phyloP scores from a whole-genome alignment of 1,140 invertebrate genomes.

The Megalonaias nervosa region DNA sequence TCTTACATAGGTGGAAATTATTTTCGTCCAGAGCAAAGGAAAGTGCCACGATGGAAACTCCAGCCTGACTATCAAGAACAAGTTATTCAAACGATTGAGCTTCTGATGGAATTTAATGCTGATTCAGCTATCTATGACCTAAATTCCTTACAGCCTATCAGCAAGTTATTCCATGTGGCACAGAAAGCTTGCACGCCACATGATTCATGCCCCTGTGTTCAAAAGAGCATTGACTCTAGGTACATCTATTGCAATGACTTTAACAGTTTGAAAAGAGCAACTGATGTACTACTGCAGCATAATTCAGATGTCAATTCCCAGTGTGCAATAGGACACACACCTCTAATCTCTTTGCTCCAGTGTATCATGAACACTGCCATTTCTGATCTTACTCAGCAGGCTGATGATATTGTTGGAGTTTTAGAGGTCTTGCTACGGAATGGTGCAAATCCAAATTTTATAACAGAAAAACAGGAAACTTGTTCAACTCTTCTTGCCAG shows the following conservation, averaged over 20 bases:
- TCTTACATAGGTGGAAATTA: conserved; percentile 60
- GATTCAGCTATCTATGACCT: conserved; percentile 56
- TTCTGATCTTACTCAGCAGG: conserved; percentile 39
- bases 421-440: conserved; percentile 49
- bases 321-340: conserved; percentile 60
- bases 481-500: conserved; percentile 51
- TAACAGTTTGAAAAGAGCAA: conserved; percentile 40
- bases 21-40: conserved; percentile 40
- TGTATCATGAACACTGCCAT: conserved; percentile 57
- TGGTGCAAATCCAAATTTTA: conserved; percentile 60
- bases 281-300: conserved; percentile 53
- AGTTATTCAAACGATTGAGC: conserved; percentile 53
- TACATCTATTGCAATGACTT: conserved; percentile 62
- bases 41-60: conserved; percentile 36
- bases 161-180: conserved; percentile 63
- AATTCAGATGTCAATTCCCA: conserved; percentile 50
- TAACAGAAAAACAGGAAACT: conserved; percentile 37
- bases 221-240: conserved; percentile 48
- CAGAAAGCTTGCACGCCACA: conserved; percentile 46
- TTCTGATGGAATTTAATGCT: conserved; percentile 63
- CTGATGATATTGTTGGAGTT: conserved; percentile 41
- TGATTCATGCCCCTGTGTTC: conserved; percentile 45
- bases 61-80: conserved; percentile 63
- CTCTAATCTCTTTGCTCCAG: conserved; percentile 57
- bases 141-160: conserved; percentile 54